A percentile compares a stretch with the other conserved stretches of the same genome.
phyloP scores from a whole-genome alignment of 2,888 invertebrate species.

The Melinopterus prodromus region DNA sequence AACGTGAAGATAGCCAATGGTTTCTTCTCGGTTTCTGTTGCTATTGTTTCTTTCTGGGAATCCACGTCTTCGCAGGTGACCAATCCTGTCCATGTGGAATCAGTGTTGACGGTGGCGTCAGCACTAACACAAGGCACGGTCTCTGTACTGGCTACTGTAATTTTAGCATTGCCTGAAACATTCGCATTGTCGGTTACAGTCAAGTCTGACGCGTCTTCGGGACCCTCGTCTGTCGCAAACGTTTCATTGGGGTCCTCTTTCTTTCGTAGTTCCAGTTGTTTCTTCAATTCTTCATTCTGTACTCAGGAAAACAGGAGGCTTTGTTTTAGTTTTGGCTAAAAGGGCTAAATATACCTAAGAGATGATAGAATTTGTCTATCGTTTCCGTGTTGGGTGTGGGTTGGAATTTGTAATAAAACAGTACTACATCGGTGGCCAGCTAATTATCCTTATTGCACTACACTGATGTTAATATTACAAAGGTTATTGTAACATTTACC shows the following conservation, averaged over 20 bases:
- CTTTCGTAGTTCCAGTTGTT: background rate
- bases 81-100: slow-evolving; percentile 15
- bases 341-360: no score
- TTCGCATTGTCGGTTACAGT: background rate
- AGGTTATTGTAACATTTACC: no score
- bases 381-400: no score
- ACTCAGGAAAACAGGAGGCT: background rate
- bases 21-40: slow-evolving; percentile 11
- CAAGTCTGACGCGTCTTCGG: background rate
- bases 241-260: background rate
- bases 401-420: no score
- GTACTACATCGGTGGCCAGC: no score
- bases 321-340: background rate
- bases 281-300: background rate
- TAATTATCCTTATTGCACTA: no score
- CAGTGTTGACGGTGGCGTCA: slow-evolving; percentile 16
- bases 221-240: background rate
- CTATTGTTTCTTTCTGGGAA: background rate
- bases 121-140: background rate
- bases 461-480: no score
- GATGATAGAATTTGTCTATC: no score
- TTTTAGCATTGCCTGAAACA: background rate
- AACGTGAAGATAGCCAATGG: background rate
- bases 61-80: background rate
- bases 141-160: background rate